phyloP scores from a whole-genome alignment of 1,140 invertebrate species.

The Onthophagus taurus region DNA sequence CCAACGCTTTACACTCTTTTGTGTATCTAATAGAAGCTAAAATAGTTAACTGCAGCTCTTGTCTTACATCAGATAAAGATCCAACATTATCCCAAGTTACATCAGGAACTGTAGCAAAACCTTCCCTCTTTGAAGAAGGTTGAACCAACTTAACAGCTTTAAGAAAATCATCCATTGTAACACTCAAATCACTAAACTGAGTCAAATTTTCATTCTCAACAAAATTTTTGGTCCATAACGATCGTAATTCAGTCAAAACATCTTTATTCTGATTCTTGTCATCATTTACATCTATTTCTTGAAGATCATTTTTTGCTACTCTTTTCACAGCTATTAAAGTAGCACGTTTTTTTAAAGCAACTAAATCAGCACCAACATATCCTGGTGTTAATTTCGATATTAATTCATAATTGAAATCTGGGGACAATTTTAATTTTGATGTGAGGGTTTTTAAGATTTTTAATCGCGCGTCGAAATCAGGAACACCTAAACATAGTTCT shows the following conservation, averaged over 20 bases:
- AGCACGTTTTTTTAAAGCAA: constrained; percentile 76
- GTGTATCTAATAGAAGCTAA: constrained; percentile 84
- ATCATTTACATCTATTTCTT: constrained; percentile 43
- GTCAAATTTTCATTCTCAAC: too few relatives aligned
- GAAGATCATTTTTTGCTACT: constrained; percentile 17
- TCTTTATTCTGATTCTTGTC: constrained; percentile 43
- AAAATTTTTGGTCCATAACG: too few relatives aligned
- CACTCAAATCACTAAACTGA: constrained; percentile 52
- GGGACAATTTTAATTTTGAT: constrained; percentile 53
- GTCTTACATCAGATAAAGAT: constrained; percentile 75
- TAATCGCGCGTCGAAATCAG: constrained; percentile 68
- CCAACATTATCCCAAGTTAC: constrained; percentile 97
- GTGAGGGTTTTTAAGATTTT: constrained; percentile 69
- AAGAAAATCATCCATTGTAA: constrained; percentile 67
- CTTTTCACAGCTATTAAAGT: constrained; percentile 74
- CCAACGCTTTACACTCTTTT: constrained; percentile 67
- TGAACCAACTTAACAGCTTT: constrained; percentile 72
- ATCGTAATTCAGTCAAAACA: too few relatives aligned
- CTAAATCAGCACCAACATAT: constrained; percentile 93
- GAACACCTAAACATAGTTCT: constrained; percentile 90
- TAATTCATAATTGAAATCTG: constrained; percentile 57
- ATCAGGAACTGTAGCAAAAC: constrained; percentile 95
- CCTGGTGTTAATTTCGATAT: constrained; percentile 85
- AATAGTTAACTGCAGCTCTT: constrained; percentile 84
- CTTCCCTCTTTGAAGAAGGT: constrained; percentile 93